Evolutionary conservation across 92 coral and sea anemone genomes (phyloP).

Genomic region (Pocillopora grandis): DNA sequence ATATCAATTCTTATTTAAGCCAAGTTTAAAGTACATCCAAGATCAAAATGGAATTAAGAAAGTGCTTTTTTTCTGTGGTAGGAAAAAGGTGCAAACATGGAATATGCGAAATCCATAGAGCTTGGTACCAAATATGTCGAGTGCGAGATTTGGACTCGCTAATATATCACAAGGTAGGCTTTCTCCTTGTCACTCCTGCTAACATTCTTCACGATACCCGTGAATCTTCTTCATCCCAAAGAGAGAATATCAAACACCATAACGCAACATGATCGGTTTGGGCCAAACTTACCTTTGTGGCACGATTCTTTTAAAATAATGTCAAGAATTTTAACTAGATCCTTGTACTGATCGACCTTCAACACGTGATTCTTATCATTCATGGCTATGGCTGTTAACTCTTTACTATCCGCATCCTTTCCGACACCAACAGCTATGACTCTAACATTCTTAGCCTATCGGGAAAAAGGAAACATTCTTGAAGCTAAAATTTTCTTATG

Average conservation of each 20-base stretch:
- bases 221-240: no score
- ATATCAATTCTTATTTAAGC: not conserved
- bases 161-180: no score
- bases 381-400: conserved; percentile 23
- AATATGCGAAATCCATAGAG: no score
- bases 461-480: not conserved
- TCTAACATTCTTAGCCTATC: conserved; percentile 23
- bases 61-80: no score
- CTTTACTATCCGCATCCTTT: not conserved
- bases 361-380: conserved; percentile 1
- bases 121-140: no score
- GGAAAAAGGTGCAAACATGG: no score
- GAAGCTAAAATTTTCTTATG: not conserved
- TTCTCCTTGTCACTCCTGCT: no score
- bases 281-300: not conserved
- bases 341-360: conserved; percentile 8
- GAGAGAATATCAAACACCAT: no score
- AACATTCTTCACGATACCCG: no score
- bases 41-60: no score
- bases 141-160: no score
- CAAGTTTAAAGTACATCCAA: not conserved
- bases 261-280: no score
- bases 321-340: conserved; percentile 16
- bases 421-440: conserved; percentile 38
- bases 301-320: conserved; percentile 12